phyloP scores from a whole-genome alignment of 2,888 invertebrate species.

The Ctenicera cuprea region DNA sequence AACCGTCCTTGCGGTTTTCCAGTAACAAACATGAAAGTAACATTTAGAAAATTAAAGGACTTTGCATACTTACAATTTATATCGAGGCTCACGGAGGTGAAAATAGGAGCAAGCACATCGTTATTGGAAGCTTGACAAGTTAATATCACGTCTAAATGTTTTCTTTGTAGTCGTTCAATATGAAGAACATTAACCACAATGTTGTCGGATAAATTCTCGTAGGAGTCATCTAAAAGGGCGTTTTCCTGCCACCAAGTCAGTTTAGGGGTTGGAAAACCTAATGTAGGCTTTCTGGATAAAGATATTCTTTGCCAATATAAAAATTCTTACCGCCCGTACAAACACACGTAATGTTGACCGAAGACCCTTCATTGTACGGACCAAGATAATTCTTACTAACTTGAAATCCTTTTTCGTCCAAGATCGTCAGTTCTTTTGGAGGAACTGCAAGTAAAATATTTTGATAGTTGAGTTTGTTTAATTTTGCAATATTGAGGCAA shows the following conservation, averaged over 20 bases:
- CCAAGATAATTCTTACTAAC: constrained; percentile 32
- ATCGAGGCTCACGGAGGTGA: constrained; percentile 79
- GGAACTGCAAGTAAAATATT: constrained; percentile 37
- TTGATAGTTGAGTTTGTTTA: too few relatives aligned
- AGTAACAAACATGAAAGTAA: constrained; percentile 36
- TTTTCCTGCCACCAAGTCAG: constrained; percentile 87
- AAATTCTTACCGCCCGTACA: constrained; percentile 35
- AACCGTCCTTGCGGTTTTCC: constrained; percentile 25
- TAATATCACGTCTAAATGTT: constrained; percentile 79
- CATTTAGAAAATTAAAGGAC: constrained; percentile 42
- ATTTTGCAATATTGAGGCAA: background rate
- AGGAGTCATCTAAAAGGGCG: constrained; percentile 81
- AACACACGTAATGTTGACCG: constrained; percentile 36
- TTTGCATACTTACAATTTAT: constrained; percentile 83
- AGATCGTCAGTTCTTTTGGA: constrained; percentile 22
- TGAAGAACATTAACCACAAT: constrained; percentile 81
- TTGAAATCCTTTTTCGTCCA: constrained; percentile 30
- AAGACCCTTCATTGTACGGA: constrained; percentile 35
- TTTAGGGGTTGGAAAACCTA: constrained; percentile 83
- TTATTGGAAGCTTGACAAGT: constrained; percentile 86
- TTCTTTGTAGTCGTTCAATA: constrained; percentile 79
- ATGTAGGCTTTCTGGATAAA: background rate
- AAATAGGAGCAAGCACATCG: constrained; percentile 80
- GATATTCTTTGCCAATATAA: background rate
- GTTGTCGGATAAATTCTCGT: constrained; percentile 79